Evolutionary conservation across 2,888 invertebrate species (phyloP).

Genomic region (Calliopum simillimum): DNA sequence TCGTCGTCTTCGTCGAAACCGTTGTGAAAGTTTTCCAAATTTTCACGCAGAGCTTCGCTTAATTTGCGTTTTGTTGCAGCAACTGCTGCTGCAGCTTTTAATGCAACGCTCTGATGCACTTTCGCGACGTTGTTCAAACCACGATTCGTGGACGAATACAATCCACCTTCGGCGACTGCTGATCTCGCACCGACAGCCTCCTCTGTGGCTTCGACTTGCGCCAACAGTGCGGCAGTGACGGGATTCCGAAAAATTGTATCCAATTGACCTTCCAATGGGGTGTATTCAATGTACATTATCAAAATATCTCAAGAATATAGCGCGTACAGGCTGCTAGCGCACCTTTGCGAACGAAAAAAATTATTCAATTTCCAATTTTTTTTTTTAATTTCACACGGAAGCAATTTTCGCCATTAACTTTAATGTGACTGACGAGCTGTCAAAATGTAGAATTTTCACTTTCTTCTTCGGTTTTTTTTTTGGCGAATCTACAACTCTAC

Average conservation of each 20-base stretch:
- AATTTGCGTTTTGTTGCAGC: not conserved
- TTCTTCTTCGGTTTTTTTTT: not conserved
- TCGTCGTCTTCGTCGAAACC: conserved; percentile 31
- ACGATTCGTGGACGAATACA: not conserved
- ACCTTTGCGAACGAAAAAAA: not conserved
- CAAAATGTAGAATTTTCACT: conserved; percentile 11
- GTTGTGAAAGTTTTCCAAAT: not conserved
- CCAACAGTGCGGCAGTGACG: conserved; percentile 43
- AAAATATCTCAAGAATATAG: conserved; percentile 27
- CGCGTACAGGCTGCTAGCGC: conserved; percentile 23
- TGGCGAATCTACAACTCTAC: not conserved
- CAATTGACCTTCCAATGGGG: conserved; percentile 48
- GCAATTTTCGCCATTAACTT: conserved; percentile 40
- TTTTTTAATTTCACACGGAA: conserved; percentile 13
- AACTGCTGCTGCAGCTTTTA: not conserved
- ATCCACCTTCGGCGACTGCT: conserved; percentile 31
- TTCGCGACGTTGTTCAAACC: no score
- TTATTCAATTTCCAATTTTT: conserved; percentile 5
- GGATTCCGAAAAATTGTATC: conserved; percentile 47
- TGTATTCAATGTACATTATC: conserved; percentile 54
- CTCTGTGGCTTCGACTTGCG: conserved; percentile 44
- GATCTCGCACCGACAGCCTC: conserved; percentile 31
- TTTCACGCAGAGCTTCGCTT: conserved; percentile 8
- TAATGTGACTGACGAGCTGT: not conserved
- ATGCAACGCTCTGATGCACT: no score